These are phyloP conservation scores for Epizoanthus stellaris DNA, from an alignment of 92 coral and sea anemone species.

Conservation along the genomic window DNA sequence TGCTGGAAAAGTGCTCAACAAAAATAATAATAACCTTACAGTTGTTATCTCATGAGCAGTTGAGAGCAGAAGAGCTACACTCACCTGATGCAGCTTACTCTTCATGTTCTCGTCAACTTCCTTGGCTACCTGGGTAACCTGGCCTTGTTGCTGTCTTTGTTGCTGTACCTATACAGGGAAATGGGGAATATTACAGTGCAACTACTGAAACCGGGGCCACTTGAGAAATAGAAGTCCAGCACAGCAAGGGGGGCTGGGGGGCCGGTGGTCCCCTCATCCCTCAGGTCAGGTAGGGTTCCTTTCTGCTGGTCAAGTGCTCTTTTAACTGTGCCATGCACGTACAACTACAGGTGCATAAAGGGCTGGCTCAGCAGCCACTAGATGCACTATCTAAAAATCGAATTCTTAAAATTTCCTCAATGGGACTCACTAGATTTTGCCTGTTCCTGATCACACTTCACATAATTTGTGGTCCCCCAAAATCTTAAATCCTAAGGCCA, in stretches of 20 bases:
- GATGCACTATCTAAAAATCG: no score
- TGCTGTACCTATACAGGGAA: constrained; percentile 12
- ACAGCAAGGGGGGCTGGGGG: neutral
- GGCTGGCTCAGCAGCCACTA: no score
- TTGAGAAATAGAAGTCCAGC: neutral
- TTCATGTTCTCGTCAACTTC: constrained; percentile 73
- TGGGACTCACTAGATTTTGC: no score
- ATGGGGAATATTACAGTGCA: neutral
- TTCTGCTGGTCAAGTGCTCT: neutral
- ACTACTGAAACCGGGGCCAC: neutral
- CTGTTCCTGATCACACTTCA: no score
- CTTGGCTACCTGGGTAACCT: constrained; percentile 56
- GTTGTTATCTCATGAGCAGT: neutral
- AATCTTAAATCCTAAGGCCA: no score
- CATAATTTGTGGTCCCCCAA: no score
- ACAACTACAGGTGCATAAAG: no score
- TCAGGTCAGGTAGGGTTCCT: neutral
- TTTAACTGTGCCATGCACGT: neutral
- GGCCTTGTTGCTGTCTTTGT: constrained; percentile 37
- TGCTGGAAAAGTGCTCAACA: no score
- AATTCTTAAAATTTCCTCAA: no score
- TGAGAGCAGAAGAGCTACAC: neutral
- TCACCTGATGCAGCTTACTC: constrained; percentile 79
- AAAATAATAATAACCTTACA: no score
- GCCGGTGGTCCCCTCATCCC: no score